Base-by-base conservation (phyloP, 2,113 vertebrate genomes). In the Anser cygnoides region DNA sequence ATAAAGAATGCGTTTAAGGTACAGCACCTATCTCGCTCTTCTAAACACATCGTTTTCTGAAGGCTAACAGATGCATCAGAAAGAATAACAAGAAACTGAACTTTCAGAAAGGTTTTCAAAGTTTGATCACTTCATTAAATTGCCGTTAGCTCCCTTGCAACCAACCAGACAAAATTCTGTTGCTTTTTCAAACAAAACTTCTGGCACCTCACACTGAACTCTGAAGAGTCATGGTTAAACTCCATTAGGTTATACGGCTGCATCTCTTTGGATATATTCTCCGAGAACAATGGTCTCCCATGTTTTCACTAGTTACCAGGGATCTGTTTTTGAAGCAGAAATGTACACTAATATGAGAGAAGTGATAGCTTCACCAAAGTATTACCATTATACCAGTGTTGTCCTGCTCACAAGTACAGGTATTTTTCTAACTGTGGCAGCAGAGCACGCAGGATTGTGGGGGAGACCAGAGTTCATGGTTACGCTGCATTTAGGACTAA, bases 1-100 rank as follows among this genome's bases (percentile, higher is more conserved):
- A 93, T 95, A 94, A 90, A 85, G 43, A 82, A 87, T 52, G 74
- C 87, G 83, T 79, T 95, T 90, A 93, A 92, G 18, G 29, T 85
- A 90, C 35, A 90, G 26, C 37, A 94, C 87, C 76, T 54, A 41
- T n/a, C 61, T 95, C 89, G 37, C 39, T 92, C 89, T 89, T 84
- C 76, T 84, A 94, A 95, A 95, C 50, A 57, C 11, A 1, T 82
- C 70, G 65, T 66, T 81, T 86, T 92, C 37, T 77, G 84, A 96
- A 95, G 37, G 84, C 77, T 91, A 92, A 59, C 87, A 95, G 70
- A 84, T 73, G 68, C 68, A 90, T 86, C 35, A 89, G 58, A 88
- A 83, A 75, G 39, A 61, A 13, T 17, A 94, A 86, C 11, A 81
- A 80, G 59, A 91, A 76, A 58, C 35, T 59, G 67, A 95, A 77